Evolutionary conservation across 2,113 vertebrate genomes (phyloP), one percentile per base, ranked within the genome.

Genomic region (Gasterosteus nipponicus): DNA sequence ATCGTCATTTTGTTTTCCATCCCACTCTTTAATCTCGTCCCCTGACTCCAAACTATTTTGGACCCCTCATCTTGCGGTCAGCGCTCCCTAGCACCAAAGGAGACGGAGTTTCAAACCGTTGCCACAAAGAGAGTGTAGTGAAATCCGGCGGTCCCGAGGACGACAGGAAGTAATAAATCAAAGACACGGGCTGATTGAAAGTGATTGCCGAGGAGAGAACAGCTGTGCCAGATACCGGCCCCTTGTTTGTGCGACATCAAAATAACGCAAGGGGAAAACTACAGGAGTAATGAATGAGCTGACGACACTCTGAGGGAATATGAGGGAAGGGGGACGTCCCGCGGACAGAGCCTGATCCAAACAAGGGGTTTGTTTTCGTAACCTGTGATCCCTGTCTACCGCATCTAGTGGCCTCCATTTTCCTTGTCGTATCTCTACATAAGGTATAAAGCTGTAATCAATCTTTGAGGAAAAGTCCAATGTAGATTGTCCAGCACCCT

Each of bases 121-220:
- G 58, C 60, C 63, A 47, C 44, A 73, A 1, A 42, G 71, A 60
- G n/a, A 35, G 51, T 14, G 18, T 49, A 47, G 68, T 41, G 75
- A 75, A 87, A 75, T 66, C 53, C 69, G 64, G 44, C 12, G 47
- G 65, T 61, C 70, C 22, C 35, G 60, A 86, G 51, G 62, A 78
- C 80, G 78, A 73, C 82, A 89, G 92, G 87, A 93, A 91, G 86
- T 75, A 41, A 82, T 88, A 80, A 86, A 86, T 90, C 87, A 90
- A 87, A 78, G 19, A 7, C n/a, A 74, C 12, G 29, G 67, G 77
- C 68, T 73, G 75, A 86, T 73, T 86, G 75, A 86, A 82, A 57
- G 78, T 26, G 64, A 80, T 53, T 3, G 80, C 71, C 39, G 77
- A 75, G 67, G 65, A 78, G 62, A 56, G 74, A 84, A 81, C 91